Percentiles rank a stretch among this genome's conserved stretches.
Conservation (phyloP, 2,113 vertebrate species). For the Motacilla tschutschensis region DNA sequence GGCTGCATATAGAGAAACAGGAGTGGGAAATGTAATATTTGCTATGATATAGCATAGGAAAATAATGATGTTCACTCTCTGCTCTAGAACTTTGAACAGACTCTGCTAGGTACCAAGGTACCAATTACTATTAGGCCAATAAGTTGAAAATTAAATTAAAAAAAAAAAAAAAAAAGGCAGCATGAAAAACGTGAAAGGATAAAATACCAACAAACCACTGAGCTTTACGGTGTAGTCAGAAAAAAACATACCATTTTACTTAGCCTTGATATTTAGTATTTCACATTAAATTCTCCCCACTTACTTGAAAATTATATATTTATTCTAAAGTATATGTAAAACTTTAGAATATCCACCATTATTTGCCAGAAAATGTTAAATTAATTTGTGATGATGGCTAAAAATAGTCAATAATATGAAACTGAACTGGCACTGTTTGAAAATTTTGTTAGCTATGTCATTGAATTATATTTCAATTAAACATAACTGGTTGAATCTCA, state of each 20-base stretch:
- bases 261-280: neutral
- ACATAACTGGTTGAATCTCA: neutral
- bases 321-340: neutral
- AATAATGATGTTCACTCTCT: neutral
- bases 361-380: neutral
- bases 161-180: neutral
- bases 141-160: neutral
- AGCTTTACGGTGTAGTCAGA: neutral
- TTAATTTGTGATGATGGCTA: neutral
- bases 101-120: neutral
- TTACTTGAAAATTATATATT: neutral
- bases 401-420: neutral
- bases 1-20: neutral
- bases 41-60: neutral
- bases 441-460: neutral
- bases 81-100: neutral
- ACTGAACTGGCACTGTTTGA: neutral
- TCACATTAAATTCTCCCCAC: neutral
- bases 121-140: neutral
- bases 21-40: neutral
- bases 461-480: constrained; percentile 1
- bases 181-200: neutral
- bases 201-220: neutral
- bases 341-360: neutral
- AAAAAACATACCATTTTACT: neutral